Conservation (phyloP, 2,113 vertebrate species). For the Lucifuga dentata region DNA sequence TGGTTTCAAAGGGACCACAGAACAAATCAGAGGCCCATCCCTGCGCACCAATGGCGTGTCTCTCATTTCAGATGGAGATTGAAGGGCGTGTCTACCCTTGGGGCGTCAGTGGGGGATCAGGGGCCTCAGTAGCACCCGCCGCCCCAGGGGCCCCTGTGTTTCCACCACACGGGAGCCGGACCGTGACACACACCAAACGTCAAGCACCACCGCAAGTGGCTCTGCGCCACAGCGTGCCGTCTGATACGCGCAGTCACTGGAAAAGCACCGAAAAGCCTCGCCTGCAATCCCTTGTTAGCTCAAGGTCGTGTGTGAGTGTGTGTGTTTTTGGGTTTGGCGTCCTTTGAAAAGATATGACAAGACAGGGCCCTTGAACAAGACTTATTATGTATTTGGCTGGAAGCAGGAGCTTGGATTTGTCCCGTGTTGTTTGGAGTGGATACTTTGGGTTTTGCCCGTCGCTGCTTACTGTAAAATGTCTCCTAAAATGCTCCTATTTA, state of each 20-base stretch:
- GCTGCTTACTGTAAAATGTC: conserved; percentile 50
- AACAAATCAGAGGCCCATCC: conserved; percentile 77
- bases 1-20: conserved; percentile 80
- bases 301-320: conserved; percentile 72
- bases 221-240: conserved; percentile 41
- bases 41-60: conserved; percentile 58
- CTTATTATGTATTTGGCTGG: conserved; percentile 70
- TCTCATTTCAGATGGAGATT: conserved; percentile 77
- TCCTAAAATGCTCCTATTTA: conserved; percentile 59
- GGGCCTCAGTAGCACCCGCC: conserved; percentile 56
- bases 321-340: conserved; percentile 72
- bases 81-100: conserved; percentile 60
- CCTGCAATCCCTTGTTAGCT: conserved; percentile 68
- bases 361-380: conserved; percentile 65
- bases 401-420: conserved; percentile 44
- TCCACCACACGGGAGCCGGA: conserved; percentile 67
- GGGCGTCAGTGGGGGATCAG: conserved; percentile 50
- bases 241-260: conserved; percentile 38
- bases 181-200: conserved; percentile 63
- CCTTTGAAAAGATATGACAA: conserved; percentile 74
- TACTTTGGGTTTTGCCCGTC: conserved; percentile 59
- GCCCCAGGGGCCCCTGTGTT: conserved; percentile 49
- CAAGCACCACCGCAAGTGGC: conserved; percentile 51
- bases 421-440: conserved; percentile 68
- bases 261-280: conserved; percentile 38